Evolutionary conservation across 2,113 vertebrate species (phyloP).

Genomic region (Cygnus atratus): DNA sequence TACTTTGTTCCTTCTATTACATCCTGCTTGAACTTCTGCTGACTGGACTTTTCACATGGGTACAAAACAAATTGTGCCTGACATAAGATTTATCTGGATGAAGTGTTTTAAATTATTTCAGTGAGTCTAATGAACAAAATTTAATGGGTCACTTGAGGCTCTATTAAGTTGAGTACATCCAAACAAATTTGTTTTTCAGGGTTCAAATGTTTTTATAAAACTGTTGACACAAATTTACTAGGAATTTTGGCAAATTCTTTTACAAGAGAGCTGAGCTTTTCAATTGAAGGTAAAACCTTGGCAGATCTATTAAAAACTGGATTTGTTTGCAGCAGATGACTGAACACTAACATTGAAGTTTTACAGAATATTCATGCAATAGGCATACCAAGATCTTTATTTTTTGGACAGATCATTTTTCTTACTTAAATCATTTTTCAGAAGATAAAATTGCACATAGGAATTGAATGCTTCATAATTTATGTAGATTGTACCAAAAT

Average conservation of each 20-base stretch:
- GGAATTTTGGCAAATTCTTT: background rate
- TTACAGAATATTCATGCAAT: background rate
- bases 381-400: background rate
- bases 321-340: background rate
- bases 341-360: background rate
- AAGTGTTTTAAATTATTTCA: constrained; percentile 47
- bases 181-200: constrained; percentile 44
- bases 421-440: background rate
- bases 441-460: background rate
- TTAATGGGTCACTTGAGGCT: constrained; percentile 33
- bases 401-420: background rate
- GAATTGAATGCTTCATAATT: background rate
- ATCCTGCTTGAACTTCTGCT: constrained; percentile 29
- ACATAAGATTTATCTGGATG: constrained; percentile 41
- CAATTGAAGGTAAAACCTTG: background rate
- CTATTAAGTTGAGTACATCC: constrained; percentile 7
- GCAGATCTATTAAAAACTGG: background rate
- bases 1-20: constrained; percentile 6
- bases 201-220: background rate
- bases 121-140: constrained; percentile 41
- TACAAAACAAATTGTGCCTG: constrained; percentile 33
- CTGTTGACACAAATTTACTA: background rate
- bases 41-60: constrained; percentile 33
- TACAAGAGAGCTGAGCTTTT: background rate
- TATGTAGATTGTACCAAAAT: too few species aligned